phyloP scores from a whole-genome alignment of 2,888 invertebrate species.

The Clivina fossor region DNA sequence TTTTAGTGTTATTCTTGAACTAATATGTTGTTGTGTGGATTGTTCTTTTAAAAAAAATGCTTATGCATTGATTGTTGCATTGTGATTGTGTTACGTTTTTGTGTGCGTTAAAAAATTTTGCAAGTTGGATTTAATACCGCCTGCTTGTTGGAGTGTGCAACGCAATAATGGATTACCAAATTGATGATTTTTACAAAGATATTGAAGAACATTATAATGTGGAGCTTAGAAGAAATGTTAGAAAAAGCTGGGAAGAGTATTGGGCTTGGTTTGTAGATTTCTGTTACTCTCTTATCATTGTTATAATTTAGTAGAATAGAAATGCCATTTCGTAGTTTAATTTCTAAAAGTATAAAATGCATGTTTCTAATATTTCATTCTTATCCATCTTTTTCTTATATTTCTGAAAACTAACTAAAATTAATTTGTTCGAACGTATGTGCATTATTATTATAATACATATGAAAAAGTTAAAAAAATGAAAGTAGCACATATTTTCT shows the following conservation, averaged over 20 bases:
- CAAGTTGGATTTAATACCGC: slow-evolving; percentile 11
- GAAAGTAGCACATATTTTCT: too few relatives aligned
- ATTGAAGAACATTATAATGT: slow-evolving; percentile 48
- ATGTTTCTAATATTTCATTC: neutral
- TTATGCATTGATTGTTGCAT: too few relatives aligned
- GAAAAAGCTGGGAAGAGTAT: slow-evolving; percentile 48
- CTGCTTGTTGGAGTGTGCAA: too few relatives aligned
- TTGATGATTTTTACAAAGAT: slow-evolving; percentile 46
- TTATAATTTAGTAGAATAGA: slow-evolving; percentile 20
- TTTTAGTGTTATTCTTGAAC: too few relatives aligned
- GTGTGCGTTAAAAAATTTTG: slow-evolving; percentile 3
- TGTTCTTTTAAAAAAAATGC: too few relatives aligned
- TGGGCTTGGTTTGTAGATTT: slow-evolving; percentile 50
- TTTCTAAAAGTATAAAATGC: neutral
- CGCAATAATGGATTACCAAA: slow-evolving; percentile 43
- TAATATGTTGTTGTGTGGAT: too few relatives aligned
- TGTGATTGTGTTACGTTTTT: slow-evolving; percentile 4
- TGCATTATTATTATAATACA: too few relatives aligned
- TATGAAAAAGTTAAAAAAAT: too few relatives aligned
- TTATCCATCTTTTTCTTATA: too few relatives aligned
- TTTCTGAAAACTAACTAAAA: too few relatives aligned
- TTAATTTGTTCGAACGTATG: too few relatives aligned
- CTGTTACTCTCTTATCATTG: slow-evolving; percentile 12
- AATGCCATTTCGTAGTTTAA: neutral
- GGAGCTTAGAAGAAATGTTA: slow-evolving; percentile 43